Evolutionary conservation across 2,888 invertebrate species (phyloP).

Genomic region (Nephrocerus scutellatus): DNA sequence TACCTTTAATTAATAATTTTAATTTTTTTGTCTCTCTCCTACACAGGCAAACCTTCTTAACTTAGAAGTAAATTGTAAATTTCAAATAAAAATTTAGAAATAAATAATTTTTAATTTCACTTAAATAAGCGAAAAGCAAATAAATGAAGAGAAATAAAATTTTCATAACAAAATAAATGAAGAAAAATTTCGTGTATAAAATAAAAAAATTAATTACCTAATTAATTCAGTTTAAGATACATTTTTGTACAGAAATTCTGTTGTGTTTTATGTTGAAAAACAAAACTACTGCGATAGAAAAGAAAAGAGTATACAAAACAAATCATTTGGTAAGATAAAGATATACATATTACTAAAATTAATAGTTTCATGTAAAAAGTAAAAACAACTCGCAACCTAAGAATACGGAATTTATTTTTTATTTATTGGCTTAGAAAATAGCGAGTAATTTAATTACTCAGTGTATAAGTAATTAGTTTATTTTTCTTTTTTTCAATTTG

Average conservation of each 20-base stretch:
- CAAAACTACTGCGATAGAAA: slow-evolving; percentile 4
- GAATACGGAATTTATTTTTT: too few relatives aligned
- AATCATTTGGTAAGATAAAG: slow-evolving; percentile 5
- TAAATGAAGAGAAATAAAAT: background rate
- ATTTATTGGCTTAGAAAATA: too few relatives aligned
- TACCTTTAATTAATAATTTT: background rate
- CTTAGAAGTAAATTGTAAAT: slow-evolving; percentile 20
- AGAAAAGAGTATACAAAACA: slow-evolving; percentile 4
- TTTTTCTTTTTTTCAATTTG: too few relatives aligned
- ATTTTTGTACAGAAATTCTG: slow-evolving; percentile 7
- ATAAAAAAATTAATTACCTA: slow-evolving; percentile 2
- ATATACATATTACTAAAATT: background rate
- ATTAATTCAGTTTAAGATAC: slow-evolving; percentile 12
- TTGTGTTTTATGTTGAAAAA: slow-evolving; percentile 12
- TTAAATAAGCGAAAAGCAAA: slow-evolving; percentile 1
- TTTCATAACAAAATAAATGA: slow-evolving; percentile 5
- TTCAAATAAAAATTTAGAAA: slow-evolving; percentile 8
- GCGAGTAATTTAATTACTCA: too few relatives aligned
- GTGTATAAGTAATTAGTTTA: too few relatives aligned
- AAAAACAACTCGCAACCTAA: too few relatives aligned
- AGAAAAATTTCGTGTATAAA: slow-evolving; percentile 1
- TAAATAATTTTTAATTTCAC: slow-evolving; percentile 9
- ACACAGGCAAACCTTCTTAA: slow-evolving; percentile 22
- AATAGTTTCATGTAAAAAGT: slow-evolving; percentile 7
- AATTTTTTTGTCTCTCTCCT: slow-evolving; percentile 7